Evolutionary conservation across 2,888 invertebrate genomes (phyloP).

Genomic region (Oasisia sp.): DNA sequence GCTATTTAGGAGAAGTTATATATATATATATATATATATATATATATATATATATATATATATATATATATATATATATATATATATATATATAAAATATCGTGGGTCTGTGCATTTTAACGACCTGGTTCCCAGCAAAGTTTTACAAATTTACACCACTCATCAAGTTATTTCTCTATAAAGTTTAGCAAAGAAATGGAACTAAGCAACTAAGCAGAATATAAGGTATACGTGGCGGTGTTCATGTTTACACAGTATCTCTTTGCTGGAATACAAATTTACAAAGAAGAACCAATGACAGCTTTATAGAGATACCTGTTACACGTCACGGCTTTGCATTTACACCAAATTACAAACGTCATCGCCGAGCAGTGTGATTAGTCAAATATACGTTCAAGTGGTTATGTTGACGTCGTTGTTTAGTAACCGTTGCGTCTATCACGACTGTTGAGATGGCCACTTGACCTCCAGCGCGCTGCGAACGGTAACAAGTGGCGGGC

Average conservation of each 20-base stretch:
- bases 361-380: neutral
- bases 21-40: too few relatives aligned
- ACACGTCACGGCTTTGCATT: neutral
- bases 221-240: neutral
- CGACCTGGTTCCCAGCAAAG: neutral
- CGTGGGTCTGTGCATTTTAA: neutral
- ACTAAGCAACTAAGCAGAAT: neutral
- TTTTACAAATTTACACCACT: neutral
- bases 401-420: neutral
- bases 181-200: neutral
- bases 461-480: neutral
- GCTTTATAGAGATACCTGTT: neutral
- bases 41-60: too few relatives aligned
- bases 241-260: neutral
- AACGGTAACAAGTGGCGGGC: neutral
- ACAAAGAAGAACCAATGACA: neutral
- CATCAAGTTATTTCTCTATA: neutral
- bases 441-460: constrained; percentile 12
- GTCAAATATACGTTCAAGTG: constrained; percentile 17
- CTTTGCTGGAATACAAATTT: too few relatives aligned
- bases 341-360: neutral
- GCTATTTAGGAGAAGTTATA: too few relatives aligned
- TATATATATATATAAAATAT: neutral
- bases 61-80: too few relatives aligned
- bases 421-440: constrained; percentile 5